Conservation (phyloP, 2,797 vertebrate genomes). For the Erethizon dorsatum region DNA sequence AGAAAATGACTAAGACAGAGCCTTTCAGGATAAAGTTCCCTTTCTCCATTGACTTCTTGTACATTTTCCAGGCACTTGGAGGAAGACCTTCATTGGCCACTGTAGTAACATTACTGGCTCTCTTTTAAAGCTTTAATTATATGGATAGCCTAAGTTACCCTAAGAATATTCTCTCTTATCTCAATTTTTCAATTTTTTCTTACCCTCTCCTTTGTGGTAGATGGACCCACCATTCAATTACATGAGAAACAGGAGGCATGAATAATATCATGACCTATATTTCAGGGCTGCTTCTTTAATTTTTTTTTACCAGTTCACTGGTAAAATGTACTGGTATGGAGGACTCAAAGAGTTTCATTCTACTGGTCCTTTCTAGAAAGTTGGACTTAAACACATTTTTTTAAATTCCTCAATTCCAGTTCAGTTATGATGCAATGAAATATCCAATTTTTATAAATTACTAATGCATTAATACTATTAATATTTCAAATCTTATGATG, state of each 20-base stretch:
- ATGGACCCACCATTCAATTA: background rate
- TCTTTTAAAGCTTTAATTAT: background rate
- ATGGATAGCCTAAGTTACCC: background rate
- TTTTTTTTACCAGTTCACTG: background rate
- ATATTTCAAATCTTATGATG: conserved; percentile 22
- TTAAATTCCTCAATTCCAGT: background rate
- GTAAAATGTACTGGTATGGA: background rate
- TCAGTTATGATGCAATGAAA: conserved; percentile 51
- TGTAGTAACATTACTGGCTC: background rate
- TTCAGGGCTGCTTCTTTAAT: background rate
- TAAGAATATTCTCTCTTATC: background rate
- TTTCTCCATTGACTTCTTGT: background rate
- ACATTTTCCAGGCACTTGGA: background rate
- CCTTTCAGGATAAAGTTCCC: background rate
- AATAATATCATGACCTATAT: background rate
- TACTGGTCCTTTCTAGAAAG: background rate
- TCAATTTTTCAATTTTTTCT: background rate
- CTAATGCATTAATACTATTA: background rate
- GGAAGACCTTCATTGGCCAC: background rate
- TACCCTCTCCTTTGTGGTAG: background rate
- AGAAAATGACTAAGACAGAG: background rate
- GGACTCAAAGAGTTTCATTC: background rate
- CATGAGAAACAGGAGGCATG: background rate
- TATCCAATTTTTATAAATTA: background rate
- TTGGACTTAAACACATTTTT: background rate